Base-by-base conservation (phyloP, 2,797 vertebrate species). In the Glyptemys insculpta region DNA sequence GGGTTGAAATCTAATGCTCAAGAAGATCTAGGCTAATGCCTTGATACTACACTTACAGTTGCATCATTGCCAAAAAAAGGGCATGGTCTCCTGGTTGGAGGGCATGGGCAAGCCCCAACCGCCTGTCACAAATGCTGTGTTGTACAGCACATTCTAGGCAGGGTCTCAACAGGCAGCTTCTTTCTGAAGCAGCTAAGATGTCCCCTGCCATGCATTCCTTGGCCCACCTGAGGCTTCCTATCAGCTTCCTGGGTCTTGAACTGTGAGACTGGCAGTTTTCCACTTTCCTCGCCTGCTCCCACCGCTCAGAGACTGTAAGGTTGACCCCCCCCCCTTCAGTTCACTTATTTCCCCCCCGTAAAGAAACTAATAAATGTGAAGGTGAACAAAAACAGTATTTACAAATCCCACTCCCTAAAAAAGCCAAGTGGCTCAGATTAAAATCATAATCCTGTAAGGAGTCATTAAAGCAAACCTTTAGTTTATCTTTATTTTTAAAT, bases 381-480 rank as follows among this genome's bases (percentile, higher is more conserved):
- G 18, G 34, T 27, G 7, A 29, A 12, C 56, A 74, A 89, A 94
- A 87, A 3, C 18, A 52, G 52, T 81, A 81, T 37, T 94, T 86
- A 90, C 23, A 62, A 62, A 62, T 57, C 57, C 14, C 6, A 29
- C 14, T 16, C 29, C 57, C 29, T 12, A 6, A 12, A 57, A 57
- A 31, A 65, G 6, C 59, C 59, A n/a, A 65, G 31, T 65, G 59
- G 15, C 59, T 65, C 16, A 74, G 23, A 6, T 81, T 54, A 95
- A 91, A 12, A 83, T 4, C 57, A 3, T 41, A 65, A 34, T 62
- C 65, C 54, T 87, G 5, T 87, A 90, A 93, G 27, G 8, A 92
- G 37, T 12, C 21, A 62, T 87, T 78, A 34, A 65, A 90, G 78
- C 12, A 88, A 91, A 92, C 87, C 86, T 94, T 92, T 92, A 34